A percentile compares a stretch with the other conserved stretches of the same genome.
Conservation (phyloP, 2,888 invertebrate species). For the Camptogramma bilineatum region DNA sequence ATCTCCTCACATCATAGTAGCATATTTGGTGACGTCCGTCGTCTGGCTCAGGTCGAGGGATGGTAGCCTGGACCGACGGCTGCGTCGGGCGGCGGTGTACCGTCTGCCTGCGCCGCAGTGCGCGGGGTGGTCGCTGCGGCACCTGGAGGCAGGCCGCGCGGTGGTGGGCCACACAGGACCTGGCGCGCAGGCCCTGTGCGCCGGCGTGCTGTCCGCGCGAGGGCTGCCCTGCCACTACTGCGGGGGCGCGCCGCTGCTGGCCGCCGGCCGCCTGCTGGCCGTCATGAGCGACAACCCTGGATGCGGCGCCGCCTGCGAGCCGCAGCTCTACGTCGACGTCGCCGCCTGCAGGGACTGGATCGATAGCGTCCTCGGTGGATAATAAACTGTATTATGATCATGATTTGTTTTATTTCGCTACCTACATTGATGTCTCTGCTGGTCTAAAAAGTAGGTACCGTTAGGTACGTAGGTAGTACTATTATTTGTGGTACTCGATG, state of each 20-base stretch:
- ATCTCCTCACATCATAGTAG: no score
- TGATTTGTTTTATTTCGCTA: neutral
- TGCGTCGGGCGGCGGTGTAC: constrained; percentile 49
- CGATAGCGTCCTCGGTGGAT: constrained; percentile 44
- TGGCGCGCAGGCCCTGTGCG: constrained; percentile 47
- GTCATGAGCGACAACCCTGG: constrained; percentile 59
- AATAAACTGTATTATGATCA: constrained; percentile 32
- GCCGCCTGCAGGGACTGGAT: constrained; percentile 63
- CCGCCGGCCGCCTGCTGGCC: constrained; percentile 51
- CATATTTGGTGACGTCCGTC: no score
- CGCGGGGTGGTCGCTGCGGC: constrained; percentile 49
- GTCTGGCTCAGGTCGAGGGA: constrained; percentile 49
- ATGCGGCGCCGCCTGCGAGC: constrained; percentile 68
- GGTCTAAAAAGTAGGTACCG: no score
- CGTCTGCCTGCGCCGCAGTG: constrained; percentile 45
- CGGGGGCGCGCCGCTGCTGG: constrained; percentile 68
- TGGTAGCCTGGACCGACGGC: constrained; percentile 41
- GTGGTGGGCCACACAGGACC: constrained; percentile 38
- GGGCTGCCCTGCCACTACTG: constrained; percentile 63
- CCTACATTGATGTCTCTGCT: no score
- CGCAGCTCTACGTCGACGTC: constrained; percentile 62
- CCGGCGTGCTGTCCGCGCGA: constrained; percentile 50
- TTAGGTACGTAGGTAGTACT: no score
- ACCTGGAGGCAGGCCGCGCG: constrained; percentile 47
- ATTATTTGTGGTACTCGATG: no score